Evolutionary conservation across 2,888 invertebrate species (phyloP), one percentile per base, ranked within the genome.

Genomic region (Anticlea derivata): DNA sequence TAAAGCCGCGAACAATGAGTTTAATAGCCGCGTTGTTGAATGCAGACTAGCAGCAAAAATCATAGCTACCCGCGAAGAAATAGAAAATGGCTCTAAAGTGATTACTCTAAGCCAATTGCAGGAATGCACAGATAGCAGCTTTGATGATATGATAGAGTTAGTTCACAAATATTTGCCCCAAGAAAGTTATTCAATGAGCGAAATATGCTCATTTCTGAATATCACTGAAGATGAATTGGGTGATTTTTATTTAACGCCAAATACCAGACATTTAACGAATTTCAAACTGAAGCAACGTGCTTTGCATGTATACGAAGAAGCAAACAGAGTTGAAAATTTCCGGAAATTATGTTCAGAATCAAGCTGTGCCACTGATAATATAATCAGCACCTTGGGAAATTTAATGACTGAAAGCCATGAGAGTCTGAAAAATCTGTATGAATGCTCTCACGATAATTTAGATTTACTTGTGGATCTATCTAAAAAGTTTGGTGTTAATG

Each of bases 1-100:
- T 83, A 99, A 99, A 91, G 99, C 99, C 6, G 97, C 98, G 7
- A 96, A 97, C 0, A 93, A 93, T 26, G 95, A 98, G 81, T 99
- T 94, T 80, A 99, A 99, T 83, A 94, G 95, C 60, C 91, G 99
- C 44, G 99, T 99, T 0, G 95, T 96, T 26, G 99, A 99, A 88
- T 99, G 99, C 73, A 93, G 97, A 44, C 81, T 99, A 13, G 98
- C 97, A n/a, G 95, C 96, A 55, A 94, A 96, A 94, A 94, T 97
- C 74, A 73, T 89, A 61, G 68, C 74, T n/a, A 65, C 59, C 33
- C 58, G 66, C 17, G 66, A 72, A 34, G 73, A 75, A 12, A 58
- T 66, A 75, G 92, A 20, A 68, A 94, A 54, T 83, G 94, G 67
- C 95, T 96, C 96, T 72, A 91, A 67, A 84, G 91, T 62, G 80